Conservation (phyloP, 2,113 vertebrate species). For the Mustela nigripes region DNA sequence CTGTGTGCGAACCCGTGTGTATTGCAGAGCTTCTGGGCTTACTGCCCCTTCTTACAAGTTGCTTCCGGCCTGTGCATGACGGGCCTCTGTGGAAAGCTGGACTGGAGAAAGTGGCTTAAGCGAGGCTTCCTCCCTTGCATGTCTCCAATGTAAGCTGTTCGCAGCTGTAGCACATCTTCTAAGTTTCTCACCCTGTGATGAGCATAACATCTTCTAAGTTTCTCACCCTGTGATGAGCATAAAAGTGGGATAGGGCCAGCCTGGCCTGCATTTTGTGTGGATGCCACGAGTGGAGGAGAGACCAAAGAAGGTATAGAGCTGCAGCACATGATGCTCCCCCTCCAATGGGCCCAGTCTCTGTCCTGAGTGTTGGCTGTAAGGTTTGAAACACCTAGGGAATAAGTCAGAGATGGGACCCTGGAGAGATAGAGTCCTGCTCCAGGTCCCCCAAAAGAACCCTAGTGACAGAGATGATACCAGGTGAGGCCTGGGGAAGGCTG, state of each 20-base stretch:
- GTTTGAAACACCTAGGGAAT: neutral
- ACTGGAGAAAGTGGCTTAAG: neutral
- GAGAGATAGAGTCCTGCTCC: neutral
- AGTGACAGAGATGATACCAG: neutral
- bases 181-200: neutral
- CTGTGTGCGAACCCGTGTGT: fast-evolving
- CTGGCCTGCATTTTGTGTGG: neutral
- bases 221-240: neutral
- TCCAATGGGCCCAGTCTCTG: neutral
- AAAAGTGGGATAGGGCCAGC: neutral
- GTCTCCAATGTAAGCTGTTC: neutral
- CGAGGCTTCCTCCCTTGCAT: neutral
- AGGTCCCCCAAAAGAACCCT: neutral
- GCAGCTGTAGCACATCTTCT: neutral
- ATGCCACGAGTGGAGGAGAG: neutral
- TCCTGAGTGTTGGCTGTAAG: neutral
- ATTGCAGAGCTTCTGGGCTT: slow-evolving; percentile 65
- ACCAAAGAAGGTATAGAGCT: neutral
- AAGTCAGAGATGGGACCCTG: neutral
- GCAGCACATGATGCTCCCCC: neutral
- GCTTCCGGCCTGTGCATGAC: neutral
- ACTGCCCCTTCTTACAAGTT: slow-evolving; percentile 33
- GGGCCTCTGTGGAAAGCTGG: neutral
- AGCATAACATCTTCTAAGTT: neutral
- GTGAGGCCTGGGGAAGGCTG: neutral